Evolutionary conservation across 2,888 invertebrate species (phyloP).

Genomic region (Hirtodrosophila duncani): DNA sequence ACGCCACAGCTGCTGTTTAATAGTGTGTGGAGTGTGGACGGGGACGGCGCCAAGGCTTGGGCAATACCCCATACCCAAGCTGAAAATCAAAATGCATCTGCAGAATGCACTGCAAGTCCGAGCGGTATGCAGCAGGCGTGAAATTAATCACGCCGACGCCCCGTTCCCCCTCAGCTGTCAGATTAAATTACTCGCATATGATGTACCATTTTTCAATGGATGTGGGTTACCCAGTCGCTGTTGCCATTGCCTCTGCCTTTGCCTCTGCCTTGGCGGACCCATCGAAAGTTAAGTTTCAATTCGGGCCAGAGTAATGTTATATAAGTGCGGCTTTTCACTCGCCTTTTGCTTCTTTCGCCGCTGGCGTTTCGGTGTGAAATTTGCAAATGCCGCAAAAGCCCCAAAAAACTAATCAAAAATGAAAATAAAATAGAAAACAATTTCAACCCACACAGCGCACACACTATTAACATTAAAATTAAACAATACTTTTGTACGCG

Average conservation of each 20-base stretch:
- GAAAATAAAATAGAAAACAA: slow-evolving; percentile 40
- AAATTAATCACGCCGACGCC: slow-evolving; percentile 52
- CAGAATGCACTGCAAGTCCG: slow-evolving; percentile 29
- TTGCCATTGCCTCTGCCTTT: not conserved
- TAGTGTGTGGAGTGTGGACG: slow-evolving; percentile 56
- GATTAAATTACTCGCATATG: slow-evolving; percentile 59
- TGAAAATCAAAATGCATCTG: slow-evolving; percentile 39
- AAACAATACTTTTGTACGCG: slow-evolving; percentile 39
- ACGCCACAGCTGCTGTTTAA: slow-evolving; percentile 54
- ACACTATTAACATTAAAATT: slow-evolving; percentile 17
- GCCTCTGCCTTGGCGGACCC: no score
- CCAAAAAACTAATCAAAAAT: slow-evolving; percentile 5
- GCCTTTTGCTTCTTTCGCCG: slow-evolving; percentile 15
- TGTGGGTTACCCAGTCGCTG: slow-evolving; percentile 67
- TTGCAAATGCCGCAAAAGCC: slow-evolving; percentile 21
- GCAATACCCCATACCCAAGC: slow-evolving; percentile 28
- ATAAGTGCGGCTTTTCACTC: slow-evolving; percentile 44
- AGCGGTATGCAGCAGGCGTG: slow-evolving; percentile 53
- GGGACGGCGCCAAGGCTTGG: slow-evolving; percentile 33
- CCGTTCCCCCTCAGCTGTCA: slow-evolving; percentile 30
- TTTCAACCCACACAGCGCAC: slow-evolving; percentile 53
- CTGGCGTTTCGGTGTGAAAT: slow-evolving; percentile 11
- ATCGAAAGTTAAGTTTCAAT: slow-evolving; percentile 53
- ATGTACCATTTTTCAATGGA: slow-evolving; percentile 50
- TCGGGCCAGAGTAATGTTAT: slow-evolving; percentile 40